A percentile compares a stretch with the other conserved stretches of the same genome.
These are phyloP conservation scores for Oryzias celebensis DNA, from an alignment of 2,113 vertebrate genomes.

Conservation along the genomic window DNA sequence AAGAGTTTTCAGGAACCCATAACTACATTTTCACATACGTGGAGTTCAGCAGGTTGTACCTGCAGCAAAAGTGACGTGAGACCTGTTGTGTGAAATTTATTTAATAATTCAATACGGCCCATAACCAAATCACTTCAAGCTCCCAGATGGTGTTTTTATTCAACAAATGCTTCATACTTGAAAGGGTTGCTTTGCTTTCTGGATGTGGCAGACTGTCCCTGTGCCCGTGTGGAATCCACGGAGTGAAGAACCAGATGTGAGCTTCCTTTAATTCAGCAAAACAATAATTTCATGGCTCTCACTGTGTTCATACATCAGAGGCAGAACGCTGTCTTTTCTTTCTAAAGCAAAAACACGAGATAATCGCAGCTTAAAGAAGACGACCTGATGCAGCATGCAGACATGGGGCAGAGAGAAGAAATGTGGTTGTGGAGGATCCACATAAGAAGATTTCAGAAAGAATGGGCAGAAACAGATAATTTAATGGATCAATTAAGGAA, in stretches of 20 bases:
- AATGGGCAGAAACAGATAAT: too few relatives aligned
- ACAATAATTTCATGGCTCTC: constrained; percentile 55
- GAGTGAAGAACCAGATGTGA: constrained; percentile 33
- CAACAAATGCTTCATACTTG: constrained; percentile 60
- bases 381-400: background rate
- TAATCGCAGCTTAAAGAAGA: background rate
- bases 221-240: constrained; percentile 34
- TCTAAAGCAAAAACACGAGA: background rate
- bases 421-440: too few relatives aligned
- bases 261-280: constrained; percentile 40
- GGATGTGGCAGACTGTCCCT: constrained; percentile 48
- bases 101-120: constrained; percentile 70
- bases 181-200: constrained; percentile 64
- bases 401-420: background rate
- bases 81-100: constrained; percentile 61
- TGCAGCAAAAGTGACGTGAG: constrained; percentile 48
- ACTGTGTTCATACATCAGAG: constrained; percentile 28
- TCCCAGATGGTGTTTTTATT: constrained; percentile 75
- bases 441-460: too few relatives aligned
- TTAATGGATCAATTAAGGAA: too few relatives aligned
- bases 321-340: constrained; percentile 5
- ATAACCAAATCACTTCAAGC: constrained; percentile 69
- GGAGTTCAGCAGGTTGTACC: too few relatives aligned
- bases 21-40: too few relatives aligned
- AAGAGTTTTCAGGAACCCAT: too few relatives aligned